Percentiles rank a stretch among this genome's conserved stretches.
phyloP scores from a whole-genome alignment of 2,113 vertebrate species.

The Gnathonemus longibarbis region DNA sequence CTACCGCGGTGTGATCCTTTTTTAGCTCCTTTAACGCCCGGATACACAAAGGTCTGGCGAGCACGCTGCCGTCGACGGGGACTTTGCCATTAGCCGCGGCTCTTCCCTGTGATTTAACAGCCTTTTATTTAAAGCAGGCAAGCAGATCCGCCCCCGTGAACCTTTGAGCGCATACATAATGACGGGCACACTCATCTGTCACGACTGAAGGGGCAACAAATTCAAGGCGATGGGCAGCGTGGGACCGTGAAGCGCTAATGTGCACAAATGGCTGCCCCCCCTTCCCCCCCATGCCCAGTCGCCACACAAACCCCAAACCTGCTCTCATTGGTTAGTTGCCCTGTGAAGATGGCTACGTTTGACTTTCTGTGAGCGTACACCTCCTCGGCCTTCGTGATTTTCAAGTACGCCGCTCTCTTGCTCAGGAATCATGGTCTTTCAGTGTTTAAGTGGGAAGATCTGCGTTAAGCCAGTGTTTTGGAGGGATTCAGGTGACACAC shows the following conservation, averaged over 20 bases:
- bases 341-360: neutral
- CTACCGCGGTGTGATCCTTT: neutral
- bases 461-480: neutral
- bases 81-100: neutral
- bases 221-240: conserved; percentile 10
- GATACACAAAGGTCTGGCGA: neutral
- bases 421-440: neutral
- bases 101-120: conserved; percentile 6
- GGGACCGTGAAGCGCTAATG: neutral
- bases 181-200: conserved; percentile 20
- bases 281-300: neutral
- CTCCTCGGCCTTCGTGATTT: neutral
- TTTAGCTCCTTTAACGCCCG: neutral
- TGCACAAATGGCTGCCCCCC: conserved; percentile 6
- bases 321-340: neutral
- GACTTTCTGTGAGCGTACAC: neutral
- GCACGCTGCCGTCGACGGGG: neutral
- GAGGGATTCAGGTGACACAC: neutral
- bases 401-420: neutral
- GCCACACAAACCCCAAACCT: neutral
- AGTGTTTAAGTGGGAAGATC: neutral
- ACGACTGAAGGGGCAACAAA: conserved; percentile 22
- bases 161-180: conserved; percentile 17
- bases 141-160: conserved; percentile 9
- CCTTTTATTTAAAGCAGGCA: conserved; percentile 17